Percentiles rank a stretch among this genome's conserved stretches.
Evolutionary conservation across 1,140 invertebrate genomes (phyloP).

Genomic region (Plodia interpunctella): DNA sequence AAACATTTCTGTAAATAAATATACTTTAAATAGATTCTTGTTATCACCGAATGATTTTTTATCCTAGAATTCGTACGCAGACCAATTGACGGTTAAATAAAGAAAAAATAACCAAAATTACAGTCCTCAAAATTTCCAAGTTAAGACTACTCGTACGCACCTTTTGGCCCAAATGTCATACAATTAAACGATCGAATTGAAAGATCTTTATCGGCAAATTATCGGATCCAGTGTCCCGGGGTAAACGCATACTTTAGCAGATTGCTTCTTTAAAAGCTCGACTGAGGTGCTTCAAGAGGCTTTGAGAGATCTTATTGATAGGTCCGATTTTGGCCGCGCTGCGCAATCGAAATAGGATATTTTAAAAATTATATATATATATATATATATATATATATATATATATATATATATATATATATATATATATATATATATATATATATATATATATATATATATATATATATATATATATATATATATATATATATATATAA

Average conservation of each 20-base stretch:
- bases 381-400: no score
- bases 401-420: no score
- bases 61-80: neutral
- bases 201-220: conserved; percentile 5
- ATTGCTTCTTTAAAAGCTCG: conserved; percentile 1
- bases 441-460: no score
- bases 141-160: neutral
- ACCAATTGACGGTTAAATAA: neutral
- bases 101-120: neutral
- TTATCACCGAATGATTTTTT: no score
- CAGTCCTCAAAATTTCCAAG: neutral
- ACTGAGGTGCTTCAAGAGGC: neutral
- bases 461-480: no score
- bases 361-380: neutral
- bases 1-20: no score
- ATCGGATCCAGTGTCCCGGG: neutral
- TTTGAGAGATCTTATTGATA: conserved; percentile 13
- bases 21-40: no score
- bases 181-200: neutral
- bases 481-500: no score
- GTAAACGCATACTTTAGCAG: conserved; percentile 12
- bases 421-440: no score
- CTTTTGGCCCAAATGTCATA: neutral
- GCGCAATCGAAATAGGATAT: neutral
- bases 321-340: conserved; percentile 1